A percentile compares a stretch with the other conserved stretches of the same genome.
phyloP scores from a whole-genome alignment of 2,797 vertebrate species.

The Poecilia picta region DNA sequence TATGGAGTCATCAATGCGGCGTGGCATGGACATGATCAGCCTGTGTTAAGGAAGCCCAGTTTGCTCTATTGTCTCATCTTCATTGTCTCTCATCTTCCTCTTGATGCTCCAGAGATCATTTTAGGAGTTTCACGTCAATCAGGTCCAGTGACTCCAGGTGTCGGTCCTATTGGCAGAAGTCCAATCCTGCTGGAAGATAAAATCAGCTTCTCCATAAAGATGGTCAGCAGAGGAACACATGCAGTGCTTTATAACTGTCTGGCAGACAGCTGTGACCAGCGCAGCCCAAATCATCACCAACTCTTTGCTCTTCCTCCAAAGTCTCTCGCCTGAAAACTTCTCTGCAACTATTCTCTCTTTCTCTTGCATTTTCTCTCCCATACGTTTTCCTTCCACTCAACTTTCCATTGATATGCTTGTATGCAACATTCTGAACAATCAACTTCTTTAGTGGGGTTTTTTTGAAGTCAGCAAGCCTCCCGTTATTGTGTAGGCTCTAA shows the following conservation, averaged over 20 bases:
- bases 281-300: background rate
- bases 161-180: background rate
- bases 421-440: background rate
- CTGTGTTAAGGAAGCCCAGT: background rate
- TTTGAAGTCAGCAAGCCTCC: background rate
- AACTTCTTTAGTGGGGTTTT: background rate
- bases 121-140: background rate
- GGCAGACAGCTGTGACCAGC: background rate
- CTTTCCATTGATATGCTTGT: background rate
- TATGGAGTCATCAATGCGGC: background rate
- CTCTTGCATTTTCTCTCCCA: background rate
- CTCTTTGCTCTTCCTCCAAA: background rate
- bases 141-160: background rate
- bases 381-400: conserved; percentile 1
- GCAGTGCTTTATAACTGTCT: no score
- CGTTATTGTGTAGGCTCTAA: background rate
- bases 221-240: background rate
- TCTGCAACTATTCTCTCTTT: background rate
- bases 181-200: background rate
- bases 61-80: background rate
- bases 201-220: background rate
- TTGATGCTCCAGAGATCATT: background rate
- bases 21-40: background rate
- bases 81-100: background rate
- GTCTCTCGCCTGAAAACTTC: background rate